Base-by-base conservation (phyloP, 2,797 vertebrate genomes). In the Microcaecilia unicolor region DNA sequence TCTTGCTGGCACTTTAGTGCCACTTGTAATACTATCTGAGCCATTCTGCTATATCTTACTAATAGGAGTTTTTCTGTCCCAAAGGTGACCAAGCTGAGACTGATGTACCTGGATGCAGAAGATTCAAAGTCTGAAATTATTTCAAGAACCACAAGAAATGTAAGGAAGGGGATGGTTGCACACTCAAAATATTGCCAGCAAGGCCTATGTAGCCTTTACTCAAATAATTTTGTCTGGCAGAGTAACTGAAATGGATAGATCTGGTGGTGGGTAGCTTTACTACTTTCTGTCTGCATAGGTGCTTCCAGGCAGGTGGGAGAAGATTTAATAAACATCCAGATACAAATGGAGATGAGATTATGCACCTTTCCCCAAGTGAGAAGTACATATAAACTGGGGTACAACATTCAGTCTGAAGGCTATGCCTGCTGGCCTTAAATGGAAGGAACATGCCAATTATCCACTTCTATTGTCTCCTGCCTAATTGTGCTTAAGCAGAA, bases 81-180 rank as follows among this genome's bases (percentile, higher is more conserved):
- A 6, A 27, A 84, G 83, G 55, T 83, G 24, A 58, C 65, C 25
- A 80, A 80, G 32, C 48, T 83, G 29, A 64, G 68, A 21, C 16
- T 63, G 15, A 67, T 76, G 44, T 67, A 83, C 2, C 15, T 77
- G 30, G 66, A 74, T 35, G 66, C 58, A 18, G 67, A 73, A 41
- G 45, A 61, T 13, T 64, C 37, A n/a, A 48, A 48, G 19, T 31
- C 27, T 16, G 37, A 41, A 31, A 17, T 17, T 10, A 28, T 41
- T 6, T 26, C 41, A 27, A 26, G 41, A 18, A 17, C 37, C 10
- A 22, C 45, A 5, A 40, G 35, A 35, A 41, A 40, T 26, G 48
- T 51, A 28, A 51, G 48, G 40, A 31, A 6, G 11, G 4, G n/a
- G n/a, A n/a, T n/a, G 14, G 6, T 14, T 7, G 14, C 10, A n/a